Evolutionary conservation across 1,140 invertebrate genomes (phyloP), one percentile per base, ranked within the genome.

Genomic region (Grapholita molesta): DNA sequence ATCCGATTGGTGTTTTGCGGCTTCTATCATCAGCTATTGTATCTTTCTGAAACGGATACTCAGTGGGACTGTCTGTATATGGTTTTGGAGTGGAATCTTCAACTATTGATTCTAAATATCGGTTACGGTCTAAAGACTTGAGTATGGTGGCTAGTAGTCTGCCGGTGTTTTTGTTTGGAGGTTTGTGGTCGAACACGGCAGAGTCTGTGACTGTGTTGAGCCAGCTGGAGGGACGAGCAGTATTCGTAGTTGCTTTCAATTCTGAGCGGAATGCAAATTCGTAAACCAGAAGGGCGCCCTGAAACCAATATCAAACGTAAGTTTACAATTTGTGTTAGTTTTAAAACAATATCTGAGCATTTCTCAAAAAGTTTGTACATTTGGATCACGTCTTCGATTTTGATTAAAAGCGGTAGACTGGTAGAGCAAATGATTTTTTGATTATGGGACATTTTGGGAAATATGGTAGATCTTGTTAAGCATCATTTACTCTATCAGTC

Each of bases 251-350:
- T 24, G 61, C 24, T 68, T 76, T 74, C 3, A 70, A 68, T 8
- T 79, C 72, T 6, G 25, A 15, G 12, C 55, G 25, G 15, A 77
- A 71, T 48, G 74, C 86, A 15, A 80, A 88, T 48, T 87, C 84
- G 67, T 86, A 89, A 53, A 86, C 75, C 6, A 89, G 70, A 12
- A 90, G 70, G 9, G 85, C 70, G 25, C 67, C 77, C 88, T 90
- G 86, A 76, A 90, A 90, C 6, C 25, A 67, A 8, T 69, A 42
- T 72, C 70, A 67, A 23, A 33, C n/a, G 25, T 57, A 4, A 21
- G 11, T 53, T 8, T 15, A 12, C 9, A 8, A 4, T 32, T n/a
- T 61, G 12, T 25, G 1, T 64, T n/a, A 24, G 32, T 23, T n/a
- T 55, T 64, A 70, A 11, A 70, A 42, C 12, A 11, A 38, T 24